Conservation (phyloP, 1,140 invertebrate genomes). For the Mizuhopecten yessoensis region DNA sequence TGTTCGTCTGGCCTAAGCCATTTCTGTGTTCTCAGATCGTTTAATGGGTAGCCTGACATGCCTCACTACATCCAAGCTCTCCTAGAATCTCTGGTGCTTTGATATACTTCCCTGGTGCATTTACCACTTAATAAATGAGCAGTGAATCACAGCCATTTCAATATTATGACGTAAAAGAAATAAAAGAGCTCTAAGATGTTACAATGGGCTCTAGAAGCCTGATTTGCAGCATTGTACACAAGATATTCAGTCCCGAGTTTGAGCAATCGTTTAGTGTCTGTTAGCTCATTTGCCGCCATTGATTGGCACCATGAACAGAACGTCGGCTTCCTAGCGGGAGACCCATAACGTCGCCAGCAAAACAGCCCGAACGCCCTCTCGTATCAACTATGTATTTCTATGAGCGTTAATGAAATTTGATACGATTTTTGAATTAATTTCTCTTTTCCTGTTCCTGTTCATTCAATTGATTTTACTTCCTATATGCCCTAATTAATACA, state of each 20-base stretch:
- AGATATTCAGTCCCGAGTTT: background rate
- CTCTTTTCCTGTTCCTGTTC: constrained; percentile 61
- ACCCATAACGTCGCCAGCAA: background rate
- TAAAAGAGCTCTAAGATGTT: background rate
- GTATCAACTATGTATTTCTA: constrained; percentile 55
- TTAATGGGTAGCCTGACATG: background rate
- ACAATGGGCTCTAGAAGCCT: constrained; percentile 20
- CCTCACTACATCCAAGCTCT: background rate
- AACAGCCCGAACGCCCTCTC: background rate
- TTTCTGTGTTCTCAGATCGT: background rate
- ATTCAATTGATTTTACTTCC: constrained; percentile 40
- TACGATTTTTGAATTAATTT: constrained; percentile 69
- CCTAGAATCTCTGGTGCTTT: background rate
- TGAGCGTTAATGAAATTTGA: constrained; percentile 71
- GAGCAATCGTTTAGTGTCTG: background rate
- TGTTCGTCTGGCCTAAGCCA: background rate
- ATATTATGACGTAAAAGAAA: constrained; percentile 42
- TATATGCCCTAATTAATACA: constrained; percentile 42
- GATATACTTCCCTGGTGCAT: background rate
- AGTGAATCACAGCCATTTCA: constrained; percentile 41
- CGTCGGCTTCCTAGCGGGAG: background rate
- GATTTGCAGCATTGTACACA: constrained; percentile 19
- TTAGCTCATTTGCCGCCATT: constrained; percentile 11
- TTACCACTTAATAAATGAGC: constrained; percentile 42
- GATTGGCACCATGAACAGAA: background rate